Conservation (phyloP, 2,797 vertebrate species). For the Cyprinella venusta region DNA sequence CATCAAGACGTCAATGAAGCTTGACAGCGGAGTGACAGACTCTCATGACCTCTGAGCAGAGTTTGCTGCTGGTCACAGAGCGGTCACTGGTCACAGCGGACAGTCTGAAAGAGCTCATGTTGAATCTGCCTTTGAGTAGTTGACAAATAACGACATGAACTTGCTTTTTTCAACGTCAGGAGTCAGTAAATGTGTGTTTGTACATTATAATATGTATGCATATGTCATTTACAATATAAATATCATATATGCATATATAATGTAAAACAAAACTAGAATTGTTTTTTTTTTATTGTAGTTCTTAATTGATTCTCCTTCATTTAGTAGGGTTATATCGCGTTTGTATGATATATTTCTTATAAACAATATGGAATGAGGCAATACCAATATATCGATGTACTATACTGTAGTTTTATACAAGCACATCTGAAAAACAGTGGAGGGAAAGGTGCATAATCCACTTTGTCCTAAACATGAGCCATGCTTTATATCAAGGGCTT, state of each 20-base stretch:
- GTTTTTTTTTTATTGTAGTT: neutral
- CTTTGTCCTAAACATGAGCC: neutral
- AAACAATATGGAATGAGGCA: too few species aligned
- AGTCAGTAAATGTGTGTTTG: neutral
- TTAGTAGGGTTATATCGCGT: neutral
- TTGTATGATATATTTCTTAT: too few species aligned
- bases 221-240: neutral
- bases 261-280: neutral
- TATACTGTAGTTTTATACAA: too few species aligned
- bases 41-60: constrained; percentile 34
- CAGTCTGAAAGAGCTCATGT: neutral
- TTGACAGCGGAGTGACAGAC: constrained; percentile 25
- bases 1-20: constrained; percentile 34
- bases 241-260: neutral
- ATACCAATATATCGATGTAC: too few species aligned
- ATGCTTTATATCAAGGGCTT: neutral
- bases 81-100: constrained; percentile 32
- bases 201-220: neutral
- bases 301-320: neutral
- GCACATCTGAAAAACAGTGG: neutral
- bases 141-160: neutral
- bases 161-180: neutral
- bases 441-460: neutral
- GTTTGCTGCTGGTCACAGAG: constrained; percentile 26
- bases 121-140: constrained; percentile 13